A percentile compares a stretch with the other conserved stretches of the same genome.
Evolutionary conservation across 2,888 invertebrate genomes (phyloP).

Genomic region (Orthonychiurus folsomi): DNA sequence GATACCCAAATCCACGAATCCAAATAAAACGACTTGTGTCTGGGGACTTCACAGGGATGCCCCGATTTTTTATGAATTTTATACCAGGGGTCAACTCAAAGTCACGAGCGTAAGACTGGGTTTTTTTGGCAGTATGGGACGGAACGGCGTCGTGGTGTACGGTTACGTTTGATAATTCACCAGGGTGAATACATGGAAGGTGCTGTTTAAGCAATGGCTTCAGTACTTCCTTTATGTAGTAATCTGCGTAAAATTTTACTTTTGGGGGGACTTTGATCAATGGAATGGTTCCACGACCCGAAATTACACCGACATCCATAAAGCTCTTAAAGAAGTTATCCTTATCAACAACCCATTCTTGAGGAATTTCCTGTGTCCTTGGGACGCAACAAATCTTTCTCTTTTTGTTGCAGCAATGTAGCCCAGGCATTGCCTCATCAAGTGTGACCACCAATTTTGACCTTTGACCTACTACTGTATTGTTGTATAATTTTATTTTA

Average conservation of each 20-base stretch:
- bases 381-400: not conserved
- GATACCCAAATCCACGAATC: constrained; percentile 4
- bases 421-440: constrained; percentile 14
- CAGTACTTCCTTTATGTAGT: constrained; percentile 14
- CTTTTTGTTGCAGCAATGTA: no score
- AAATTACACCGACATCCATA: constrained; percentile 17
- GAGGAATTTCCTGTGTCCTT: no score
- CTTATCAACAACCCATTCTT: no score
- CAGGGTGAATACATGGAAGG: constrained; percentile 7
- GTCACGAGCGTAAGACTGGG: constrained; percentile 4
- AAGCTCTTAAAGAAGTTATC: constrained; percentile 6
- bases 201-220: constrained; percentile 11
- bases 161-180: constrained; percentile 9
- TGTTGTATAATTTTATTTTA: no score
- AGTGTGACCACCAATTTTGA: constrained; percentile 14
- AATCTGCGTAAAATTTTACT: constrained; percentile 14
- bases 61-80: not conserved
- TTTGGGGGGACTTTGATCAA: constrained; percentile 18
- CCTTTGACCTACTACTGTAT: no score
- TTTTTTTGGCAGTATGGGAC: constrained; percentile 9
- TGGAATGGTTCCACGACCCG: constrained; percentile 9
- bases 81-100: constrained; percentile 11
- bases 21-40: constrained; percentile 3
- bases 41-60: constrained; percentile 9
- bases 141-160: constrained; percentile 15